Evolutionary conservation across 2,113 vertebrate species (phyloP).

Genomic region (Thryonomys swinderianus): DNA sequence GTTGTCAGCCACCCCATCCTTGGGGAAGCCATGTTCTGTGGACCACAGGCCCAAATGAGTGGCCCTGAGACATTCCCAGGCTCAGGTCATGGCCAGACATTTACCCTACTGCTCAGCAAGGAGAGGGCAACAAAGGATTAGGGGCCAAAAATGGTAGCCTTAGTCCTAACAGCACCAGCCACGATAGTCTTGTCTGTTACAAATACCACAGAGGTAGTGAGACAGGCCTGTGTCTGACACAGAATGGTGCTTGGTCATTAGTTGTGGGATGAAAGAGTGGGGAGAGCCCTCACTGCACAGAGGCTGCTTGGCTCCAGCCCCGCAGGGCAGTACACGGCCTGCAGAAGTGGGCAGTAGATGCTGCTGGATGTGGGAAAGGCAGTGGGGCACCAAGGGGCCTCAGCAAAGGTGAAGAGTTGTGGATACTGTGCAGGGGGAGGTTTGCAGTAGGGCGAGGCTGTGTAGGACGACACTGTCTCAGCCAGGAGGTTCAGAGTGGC

Average conservation of each 20-base stretch:
- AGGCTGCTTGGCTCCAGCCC: background rate
- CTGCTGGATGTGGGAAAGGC: background rate
- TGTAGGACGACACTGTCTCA: background rate
- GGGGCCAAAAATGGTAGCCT: fast-evolving
- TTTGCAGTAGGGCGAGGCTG: background rate
- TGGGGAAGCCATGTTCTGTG: background rate
- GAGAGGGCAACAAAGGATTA: background rate
- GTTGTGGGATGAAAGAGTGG: background rate
- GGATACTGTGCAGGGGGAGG: too few species aligned
- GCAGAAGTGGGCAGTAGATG: background rate
- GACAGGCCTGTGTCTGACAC: fast-evolving
- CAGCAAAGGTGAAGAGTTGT: background rate
- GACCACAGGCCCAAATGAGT: background rate
- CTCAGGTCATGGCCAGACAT: background rate
- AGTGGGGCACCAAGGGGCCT: background rate
- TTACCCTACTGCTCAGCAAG: background rate
- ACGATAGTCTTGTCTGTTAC: background rate
- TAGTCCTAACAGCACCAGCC: background rate
- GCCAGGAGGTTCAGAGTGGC: background rate
- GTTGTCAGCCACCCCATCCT: background rate
- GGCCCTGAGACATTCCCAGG: background rate
- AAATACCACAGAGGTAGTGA: too few species aligned
- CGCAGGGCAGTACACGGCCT: background rate
- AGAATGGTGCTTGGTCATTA: background rate
- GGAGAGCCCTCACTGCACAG: background rate